Base-by-base conservation (phyloP, 35 echinoderm and acorn worm genomes). In the Hemicentrotus pulcherrimus region DNA sequence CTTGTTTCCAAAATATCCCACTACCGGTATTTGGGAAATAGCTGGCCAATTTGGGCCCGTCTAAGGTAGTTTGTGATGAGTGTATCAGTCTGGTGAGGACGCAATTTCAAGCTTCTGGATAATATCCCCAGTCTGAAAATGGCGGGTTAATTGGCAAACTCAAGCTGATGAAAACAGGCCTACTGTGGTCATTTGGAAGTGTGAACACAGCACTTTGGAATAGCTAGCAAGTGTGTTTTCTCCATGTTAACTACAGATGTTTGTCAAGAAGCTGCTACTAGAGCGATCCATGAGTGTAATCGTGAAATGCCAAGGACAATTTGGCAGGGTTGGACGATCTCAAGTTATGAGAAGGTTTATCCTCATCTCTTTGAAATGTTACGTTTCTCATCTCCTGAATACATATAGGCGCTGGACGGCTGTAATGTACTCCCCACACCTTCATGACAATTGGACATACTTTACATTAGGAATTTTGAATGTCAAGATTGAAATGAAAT, bases 401-500 rank as follows among this genome's bases (percentile, higher is more conserved):
- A n/a, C 28, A 78, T 30, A 78, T 78, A 78, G 8, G 65, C 24
- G 28, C 19, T 22, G 24, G 19, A n/a, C n/a, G n/a, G 4, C 65
- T 78, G 65, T 78, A 28, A 78, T 78, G 65, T 22, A n/a, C 65
- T 28, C 19, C 6, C 24, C 65, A n/a, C 65, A 78, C 28, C 9
- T 78, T 4, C 3, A 28, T 78, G 6, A 78, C 65, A 78, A 78
- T 78, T 28, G 28, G 22, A n/a, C 65, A 78, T 22, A 30, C 0
- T 41, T n/a, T 70, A 70, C 65, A n/a, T n/a, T 28, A 28, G 65
- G 22, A 15, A 78, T n/a, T n/a, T 78, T 78, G 65, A 78, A 78
- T 78, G 65, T 78, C 22, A 78, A 78, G 65, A 78, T 78, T 78
- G 65, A 78, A 78, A 78, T 78, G 65, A 78, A 78, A 78, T 78